Evolutionary conservation across 1,140 invertebrate species (phyloP).

Genomic region (Hylaeus anthracinus): DNA sequence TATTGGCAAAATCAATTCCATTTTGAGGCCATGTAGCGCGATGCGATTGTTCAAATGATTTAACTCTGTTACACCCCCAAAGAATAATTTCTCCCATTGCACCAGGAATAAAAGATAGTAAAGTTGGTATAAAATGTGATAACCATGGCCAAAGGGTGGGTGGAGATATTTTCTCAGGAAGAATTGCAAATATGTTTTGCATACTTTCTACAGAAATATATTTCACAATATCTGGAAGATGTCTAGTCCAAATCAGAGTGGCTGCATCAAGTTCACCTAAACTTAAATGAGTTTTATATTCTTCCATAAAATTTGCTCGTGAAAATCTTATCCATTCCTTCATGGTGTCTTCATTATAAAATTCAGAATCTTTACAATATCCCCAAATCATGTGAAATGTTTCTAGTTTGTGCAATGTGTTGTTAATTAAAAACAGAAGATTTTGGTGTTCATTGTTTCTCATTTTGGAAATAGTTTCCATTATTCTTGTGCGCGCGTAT

Average conservation of each 20-base stretch:
- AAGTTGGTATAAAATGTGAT: conserved; percentile 72
- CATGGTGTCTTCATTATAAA: conserved; percentile 44
- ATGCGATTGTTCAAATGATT: conserved; percentile 67
- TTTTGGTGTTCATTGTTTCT: conserved; percentile 30
- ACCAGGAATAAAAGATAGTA: conserved; percentile 67
- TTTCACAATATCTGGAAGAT: conserved; percentile 60
- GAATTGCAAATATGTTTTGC: conserved; percentile 57
- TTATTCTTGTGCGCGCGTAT: conserved; percentile 70
- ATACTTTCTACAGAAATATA: conserved; percentile 55
- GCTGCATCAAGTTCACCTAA: conserved; percentile 71
- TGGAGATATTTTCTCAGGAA: conserved; percentile 59
- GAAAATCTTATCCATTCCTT: conserved; percentile 74
- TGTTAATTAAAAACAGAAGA: conserved; percentile 60
- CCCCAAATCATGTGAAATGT: conserved; percentile 71
- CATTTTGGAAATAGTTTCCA: conserved; percentile 46
- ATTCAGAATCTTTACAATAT: conserved; percentile 10
- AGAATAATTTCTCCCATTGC: conserved; percentile 63
- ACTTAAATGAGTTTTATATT: conserved; percentile 67
- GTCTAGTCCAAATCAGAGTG: conserved; percentile 73
- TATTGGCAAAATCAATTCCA: conserved; percentile 69
- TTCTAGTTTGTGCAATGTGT: conserved; percentile 68
- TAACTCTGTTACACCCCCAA: conserved; percentile 70
- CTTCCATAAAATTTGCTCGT: conserved; percentile 66
- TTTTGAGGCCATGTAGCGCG: conserved; percentile 68
- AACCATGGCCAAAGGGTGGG: conserved; percentile 70